Evolutionary conservation across 2,113 vertebrate species (phyloP).

Genomic region (Eudorcas thomsonii): DNA sequence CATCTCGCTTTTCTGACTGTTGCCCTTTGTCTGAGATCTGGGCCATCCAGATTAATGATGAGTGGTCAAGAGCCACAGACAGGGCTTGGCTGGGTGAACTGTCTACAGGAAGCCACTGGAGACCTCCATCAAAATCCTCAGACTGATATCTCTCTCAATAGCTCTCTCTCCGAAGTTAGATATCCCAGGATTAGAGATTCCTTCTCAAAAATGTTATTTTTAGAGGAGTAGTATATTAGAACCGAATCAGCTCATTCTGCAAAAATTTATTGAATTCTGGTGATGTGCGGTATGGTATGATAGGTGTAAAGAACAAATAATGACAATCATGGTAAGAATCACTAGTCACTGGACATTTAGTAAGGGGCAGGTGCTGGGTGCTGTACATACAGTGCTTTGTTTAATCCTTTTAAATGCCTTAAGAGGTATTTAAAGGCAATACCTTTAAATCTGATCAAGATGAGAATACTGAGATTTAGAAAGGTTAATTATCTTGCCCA

Average conservation of each 20-base stretch:
- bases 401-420: background rate
- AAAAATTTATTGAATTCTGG: background rate
- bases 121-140: background rate
- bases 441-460: background rate
- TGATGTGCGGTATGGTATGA: background rate
- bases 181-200: background rate
- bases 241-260: background rate
- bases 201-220: background rate
- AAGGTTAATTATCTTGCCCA: background rate
- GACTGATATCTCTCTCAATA: background rate
- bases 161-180: background rate
- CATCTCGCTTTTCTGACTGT: background rate
- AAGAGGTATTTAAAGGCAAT: background rate
- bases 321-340: background rate
- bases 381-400: background rate
- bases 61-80: background rate
- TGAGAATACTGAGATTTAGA: background rate
- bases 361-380: background rate
- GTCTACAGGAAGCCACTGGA: background rate
- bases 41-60: background rate
- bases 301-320: background rate
- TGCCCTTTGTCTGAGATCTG: constrained; percentile 19
- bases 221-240: background rate
- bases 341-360: background rate
- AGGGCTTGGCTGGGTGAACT: background rate